Base-by-base conservation (phyloP, 2,797 vertebrate species). In the Dermochelys coriacea region DNA sequence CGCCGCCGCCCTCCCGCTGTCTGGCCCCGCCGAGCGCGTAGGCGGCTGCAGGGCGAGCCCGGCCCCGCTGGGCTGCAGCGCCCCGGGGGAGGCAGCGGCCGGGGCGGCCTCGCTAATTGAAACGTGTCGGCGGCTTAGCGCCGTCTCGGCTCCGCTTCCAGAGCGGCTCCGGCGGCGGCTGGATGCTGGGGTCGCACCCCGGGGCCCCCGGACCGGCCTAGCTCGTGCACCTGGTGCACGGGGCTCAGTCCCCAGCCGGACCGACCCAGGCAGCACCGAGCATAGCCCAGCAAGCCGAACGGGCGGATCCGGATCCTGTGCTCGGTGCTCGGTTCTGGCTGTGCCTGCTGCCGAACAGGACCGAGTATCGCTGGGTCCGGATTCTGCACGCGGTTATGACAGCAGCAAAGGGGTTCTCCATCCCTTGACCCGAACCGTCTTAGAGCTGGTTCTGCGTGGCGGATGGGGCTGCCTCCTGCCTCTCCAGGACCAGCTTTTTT, bases 111-210 rank as follows among this genome's bases (percentile, higher is more conserved):
- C 93, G 97, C 98, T 99, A 99, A 99, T 99, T 99, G 99, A 99
- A 98, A 98, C 98, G 98, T 99, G 99, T 98, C 98, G 98, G 98
- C 98, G 98, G 98, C 98, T 98, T 98, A 97, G 98, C 98, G 98
- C 98, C 98, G 98, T 98, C 98, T 98, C 97, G 93, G 98, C 98
- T 99, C 98, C 97, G 94, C 98, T 98, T 99, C 98, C 98, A 98
- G 98, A 97, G 98, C 98, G 98, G 98, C 99, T 98, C 98, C 97
- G 98, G 97, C 88, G 91, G 95, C 84, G 98, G 98, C 98, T 98
- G 98, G 98, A 98, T 98, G 98, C 98, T 98, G 98, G 98, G 98
- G 98, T 98, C 98, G 98, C 98, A 98, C 98, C 98, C 98, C 98
- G 98, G 31, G 29, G 57, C 27, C 55, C 10, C 57, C 12, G 29